Evolutionary conservation across 1,140 invertebrate genomes (phyloP).

Genomic region (Eufriesea mexicana): DNA sequence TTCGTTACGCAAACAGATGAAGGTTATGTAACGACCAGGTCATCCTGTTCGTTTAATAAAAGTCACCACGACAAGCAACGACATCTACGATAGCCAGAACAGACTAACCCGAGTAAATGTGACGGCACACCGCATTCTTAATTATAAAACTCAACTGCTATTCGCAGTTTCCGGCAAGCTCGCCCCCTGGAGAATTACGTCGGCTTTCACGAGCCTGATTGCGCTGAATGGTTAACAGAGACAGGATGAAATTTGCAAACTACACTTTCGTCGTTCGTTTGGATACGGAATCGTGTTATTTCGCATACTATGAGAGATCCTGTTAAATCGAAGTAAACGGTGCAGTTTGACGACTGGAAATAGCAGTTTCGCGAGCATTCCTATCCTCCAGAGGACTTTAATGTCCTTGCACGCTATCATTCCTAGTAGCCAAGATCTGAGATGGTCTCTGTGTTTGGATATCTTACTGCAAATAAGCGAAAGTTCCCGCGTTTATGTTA

Average conservation of each 20-base stretch:
- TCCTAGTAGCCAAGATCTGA: too few species aligned
- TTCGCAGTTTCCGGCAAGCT: not conserved
- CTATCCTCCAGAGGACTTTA: not conserved
- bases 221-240: not conserved
- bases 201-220: constrained; percentile 8
- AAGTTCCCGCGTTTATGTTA: not conserved
- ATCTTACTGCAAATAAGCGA: not conserved
- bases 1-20: too few species aligned
- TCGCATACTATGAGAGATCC: not conserved
- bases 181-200: not conserved
- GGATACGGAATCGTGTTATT: not conserved
- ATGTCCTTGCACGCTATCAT: not conserved
- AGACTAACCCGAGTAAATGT: not conserved
- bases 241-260: constrained; percentile 8
- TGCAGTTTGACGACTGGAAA: not conserved
- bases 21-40: too few species aligned
- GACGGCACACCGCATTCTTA: not conserved
- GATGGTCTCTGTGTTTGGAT: not conserved
- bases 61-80: too few species aligned
- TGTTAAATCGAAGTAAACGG: not conserved
- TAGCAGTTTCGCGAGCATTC: not conserved
- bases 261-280: constrained; percentile 1
- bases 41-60: not conserved
- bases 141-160: not conserved
- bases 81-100: not conserved